Evolutionary conservation across 1,140 invertebrate species (phyloP).

Genomic region (Diabrotica undecimpunctata): DNA sequence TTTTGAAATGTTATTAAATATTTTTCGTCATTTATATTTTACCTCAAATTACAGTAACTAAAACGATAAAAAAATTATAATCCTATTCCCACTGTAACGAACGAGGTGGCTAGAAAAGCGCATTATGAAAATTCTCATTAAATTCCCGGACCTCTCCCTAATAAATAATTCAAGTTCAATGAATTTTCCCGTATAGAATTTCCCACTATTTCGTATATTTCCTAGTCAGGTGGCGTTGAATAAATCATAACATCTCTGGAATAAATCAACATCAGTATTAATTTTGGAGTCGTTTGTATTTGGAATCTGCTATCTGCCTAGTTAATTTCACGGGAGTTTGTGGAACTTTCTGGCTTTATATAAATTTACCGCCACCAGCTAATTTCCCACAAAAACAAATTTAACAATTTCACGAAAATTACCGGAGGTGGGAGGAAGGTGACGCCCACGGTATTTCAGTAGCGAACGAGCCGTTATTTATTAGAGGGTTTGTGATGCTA

Average conservation of each 20-base stretch:
- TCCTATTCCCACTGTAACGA: too few species aligned
- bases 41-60: too few species aligned
- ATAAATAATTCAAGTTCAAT: background rate
- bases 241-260: slow-evolving; percentile 8
- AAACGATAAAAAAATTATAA: too few species aligned
- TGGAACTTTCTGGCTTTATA: slow-evolving; percentile 26
- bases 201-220: slow-evolving; percentile 6
- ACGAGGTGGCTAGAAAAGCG: background rate
- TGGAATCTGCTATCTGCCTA: slow-evolving; percentile 8
- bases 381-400: slow-evolving; percentile 37
- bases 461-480: too few species aligned
- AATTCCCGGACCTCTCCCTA: background rate
- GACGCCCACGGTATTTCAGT: too few species aligned
- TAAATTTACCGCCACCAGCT: slow-evolving; percentile 31
- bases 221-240: slow-evolving; percentile 3
- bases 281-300: slow-evolving; percentile 15
- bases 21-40: too few species aligned
- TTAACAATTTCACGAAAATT: slow-evolving; percentile 26
- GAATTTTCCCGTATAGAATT: background rate
- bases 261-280: slow-evolving; percentile 16
- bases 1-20: too few species aligned
- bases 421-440: background rate
- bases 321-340: slow-evolving; percentile 28
- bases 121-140: slow-evolving; percentile 1
- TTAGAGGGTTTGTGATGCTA: too few species aligned